Percentiles rank a stretch among this genome's conserved stretches.
Evolutionary conservation across 2,888 invertebrate species (phyloP).

Genomic region (Campoplex capitator): DNA sequence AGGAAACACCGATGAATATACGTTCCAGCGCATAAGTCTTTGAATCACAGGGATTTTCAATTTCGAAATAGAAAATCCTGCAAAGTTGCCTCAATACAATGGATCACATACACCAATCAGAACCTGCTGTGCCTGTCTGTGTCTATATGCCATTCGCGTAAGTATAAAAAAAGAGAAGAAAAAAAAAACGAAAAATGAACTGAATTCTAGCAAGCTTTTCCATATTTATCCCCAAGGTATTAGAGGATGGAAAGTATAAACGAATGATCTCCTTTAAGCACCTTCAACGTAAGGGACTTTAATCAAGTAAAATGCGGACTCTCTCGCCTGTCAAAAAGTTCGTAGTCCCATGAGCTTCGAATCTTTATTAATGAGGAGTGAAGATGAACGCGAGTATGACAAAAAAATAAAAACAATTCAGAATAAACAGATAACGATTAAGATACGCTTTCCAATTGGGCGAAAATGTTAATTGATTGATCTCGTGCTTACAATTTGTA

Average conservation of each 20-base stretch:
- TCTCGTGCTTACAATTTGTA: not conserved
- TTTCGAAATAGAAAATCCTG: conserved; percentile 40
- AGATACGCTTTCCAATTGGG: not conserved
- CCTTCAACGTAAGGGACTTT: not conserved
- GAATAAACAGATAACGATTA: not conserved
- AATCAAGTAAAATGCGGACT: conserved; percentile 4
- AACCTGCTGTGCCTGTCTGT: not conserved
- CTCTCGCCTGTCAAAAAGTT: not conserved
- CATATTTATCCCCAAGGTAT: not conserved
- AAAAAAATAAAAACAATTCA: not conserved
- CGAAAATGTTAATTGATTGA: not conserved
- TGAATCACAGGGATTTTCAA: conserved; percentile 22
- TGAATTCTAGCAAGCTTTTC: not conserved
- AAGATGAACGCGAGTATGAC: not conserved
- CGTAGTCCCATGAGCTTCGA: not conserved
- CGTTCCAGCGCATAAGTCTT: not conserved
- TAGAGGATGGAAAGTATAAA: not conserved
- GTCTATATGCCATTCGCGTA: not conserved
- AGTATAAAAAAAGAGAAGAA: not conserved
- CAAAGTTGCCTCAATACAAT: not conserved
- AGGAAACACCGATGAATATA: not conserved
- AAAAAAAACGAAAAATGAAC: not conserved
- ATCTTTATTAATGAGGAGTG: not conserved
- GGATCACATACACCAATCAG: not conserved
- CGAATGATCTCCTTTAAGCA: conserved; percentile 3